These are phyloP conservation scores for Pseudocheirus occidentalis DNA, from an alignment of 2,797 vertebrate species.

Conservation along the genomic window DNA sequence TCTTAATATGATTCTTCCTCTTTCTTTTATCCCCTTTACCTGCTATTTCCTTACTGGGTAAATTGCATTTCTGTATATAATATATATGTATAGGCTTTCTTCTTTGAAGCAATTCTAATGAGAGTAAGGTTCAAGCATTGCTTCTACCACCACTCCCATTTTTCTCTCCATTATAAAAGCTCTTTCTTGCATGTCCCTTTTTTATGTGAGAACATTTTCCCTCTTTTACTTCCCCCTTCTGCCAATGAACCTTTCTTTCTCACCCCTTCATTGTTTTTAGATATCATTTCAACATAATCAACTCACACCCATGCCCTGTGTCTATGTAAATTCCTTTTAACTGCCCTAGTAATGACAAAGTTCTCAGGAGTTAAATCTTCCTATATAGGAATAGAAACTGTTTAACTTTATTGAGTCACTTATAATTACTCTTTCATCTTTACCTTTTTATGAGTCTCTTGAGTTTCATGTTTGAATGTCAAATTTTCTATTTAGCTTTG, in stretches of 20 bases:
- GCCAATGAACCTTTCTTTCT: not conserved
- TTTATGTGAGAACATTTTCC: not conserved
- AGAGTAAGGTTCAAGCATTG: not conserved
- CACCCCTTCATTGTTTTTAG: not conserved
- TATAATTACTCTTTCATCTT: not conserved
- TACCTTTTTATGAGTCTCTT: not conserved
- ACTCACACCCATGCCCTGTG: not conserved
- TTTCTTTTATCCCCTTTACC: not conserved
- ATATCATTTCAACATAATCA: not conserved
- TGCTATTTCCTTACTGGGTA: not conserved
- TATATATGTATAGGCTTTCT: not conserved
- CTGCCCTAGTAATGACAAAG: not conserved
- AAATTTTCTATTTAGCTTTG: not conserved
- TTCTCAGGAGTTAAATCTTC: not conserved
- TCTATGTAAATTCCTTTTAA: not conserved
- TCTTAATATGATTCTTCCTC: not conserved
- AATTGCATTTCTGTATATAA: not conserved
- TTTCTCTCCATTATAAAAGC: not conserved
- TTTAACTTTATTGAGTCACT: not conserved
- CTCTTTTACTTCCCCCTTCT: not conserved
- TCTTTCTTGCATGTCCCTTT: not conserved
- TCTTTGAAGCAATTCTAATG: not conserved
- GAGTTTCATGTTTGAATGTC: not conserved
- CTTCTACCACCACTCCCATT: not conserved
- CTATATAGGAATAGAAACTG: not conserved